Base-by-base conservation (phyloP, 2,888 invertebrate species). In the Perizoma flavofasciatum region DNA sequence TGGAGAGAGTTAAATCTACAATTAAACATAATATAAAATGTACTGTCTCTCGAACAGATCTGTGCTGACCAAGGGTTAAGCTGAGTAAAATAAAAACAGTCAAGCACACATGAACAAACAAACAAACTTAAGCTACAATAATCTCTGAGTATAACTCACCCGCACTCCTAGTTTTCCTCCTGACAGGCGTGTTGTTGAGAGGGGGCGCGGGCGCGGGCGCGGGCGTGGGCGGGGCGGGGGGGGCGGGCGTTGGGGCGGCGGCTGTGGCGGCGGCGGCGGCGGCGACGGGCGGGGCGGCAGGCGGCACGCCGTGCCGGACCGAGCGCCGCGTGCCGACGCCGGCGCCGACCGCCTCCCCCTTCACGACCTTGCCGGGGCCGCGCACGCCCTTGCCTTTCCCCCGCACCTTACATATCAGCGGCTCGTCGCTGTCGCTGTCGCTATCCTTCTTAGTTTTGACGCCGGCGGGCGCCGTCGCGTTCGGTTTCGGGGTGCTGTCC, bases 371-470 rank as follows among this genome's bases (percentile, higher is more conserved):
- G 62, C 59, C 59, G 59, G 60, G 59, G 32, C 65, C 77, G 70
- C 63, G 72, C 68, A n/a, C 75, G 63, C 68, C 75, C 62, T 80
- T 83, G 37, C 76, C 78, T 52, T 87, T 90, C 57, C 88, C 90
- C 53, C 96, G 90, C 84, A 95, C 94, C 88, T 96, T 93, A 71
- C 95, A 94, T 67, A 96, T 95, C 61, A 96, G 89, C 57, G 96
- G 96, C 85, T 97, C 96, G 81, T 97, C 97, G 67, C 95, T 95
- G 77, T 97, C 97, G 52, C 96, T 96, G 75, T 94, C 94, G 44
- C 95, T 94, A 72, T 96, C 96, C 77, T 94, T 94, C 72, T 93
- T 89, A 73, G 77, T 78, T 88, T 76, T 39, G 70, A 69, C 83
- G 70, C 93, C 88, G 73, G 82, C 77, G 8, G 73, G 73, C 79